phyloP scores from a whole-genome alignment of 2,113 vertebrate genomes.

The Myiozetetes cayanensis region DNA sequence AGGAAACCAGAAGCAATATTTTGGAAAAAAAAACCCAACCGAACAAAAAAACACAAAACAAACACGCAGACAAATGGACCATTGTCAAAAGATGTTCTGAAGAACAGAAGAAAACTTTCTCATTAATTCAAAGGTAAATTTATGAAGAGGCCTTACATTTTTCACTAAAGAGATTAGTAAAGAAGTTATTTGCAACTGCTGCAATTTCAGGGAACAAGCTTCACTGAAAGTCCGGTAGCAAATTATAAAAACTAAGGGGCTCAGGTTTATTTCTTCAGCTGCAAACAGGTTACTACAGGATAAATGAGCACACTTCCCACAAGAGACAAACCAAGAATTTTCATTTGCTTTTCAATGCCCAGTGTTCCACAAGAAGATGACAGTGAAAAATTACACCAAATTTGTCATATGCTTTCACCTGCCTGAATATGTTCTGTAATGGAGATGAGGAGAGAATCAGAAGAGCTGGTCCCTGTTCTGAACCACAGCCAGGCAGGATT shows the following conservation, averaged over 20 bases:
- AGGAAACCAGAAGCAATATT: not conserved
- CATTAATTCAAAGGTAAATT: not conserved
- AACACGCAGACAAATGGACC: not conserved
- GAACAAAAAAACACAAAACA: not conserved
- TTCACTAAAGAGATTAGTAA: not conserved
- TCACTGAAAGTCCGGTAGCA: not conserved
- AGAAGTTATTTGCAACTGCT: not conserved
- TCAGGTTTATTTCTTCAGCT: not conserved
- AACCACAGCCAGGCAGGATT: not conserved
- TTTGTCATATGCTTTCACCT: not conserved
- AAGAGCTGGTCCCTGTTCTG: not conserved
- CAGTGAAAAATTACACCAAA: not conserved
- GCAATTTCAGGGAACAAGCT: not conserved
- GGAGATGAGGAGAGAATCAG: not conserved
- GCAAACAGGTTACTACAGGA: not conserved
- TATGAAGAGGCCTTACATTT: not conserved
- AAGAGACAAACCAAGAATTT: not conserved
- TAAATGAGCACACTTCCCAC: not conserved
- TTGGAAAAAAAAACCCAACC: not conserved
- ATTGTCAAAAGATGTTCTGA: not conserved
- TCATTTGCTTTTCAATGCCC: not conserved
- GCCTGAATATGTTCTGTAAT: not conserved
- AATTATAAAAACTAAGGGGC: not conserved
- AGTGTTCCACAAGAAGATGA: not conserved
- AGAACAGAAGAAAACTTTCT: not conserved